Conservation (phyloP, 2,888 invertebrate species). For the Brachyptera risi region DNA sequence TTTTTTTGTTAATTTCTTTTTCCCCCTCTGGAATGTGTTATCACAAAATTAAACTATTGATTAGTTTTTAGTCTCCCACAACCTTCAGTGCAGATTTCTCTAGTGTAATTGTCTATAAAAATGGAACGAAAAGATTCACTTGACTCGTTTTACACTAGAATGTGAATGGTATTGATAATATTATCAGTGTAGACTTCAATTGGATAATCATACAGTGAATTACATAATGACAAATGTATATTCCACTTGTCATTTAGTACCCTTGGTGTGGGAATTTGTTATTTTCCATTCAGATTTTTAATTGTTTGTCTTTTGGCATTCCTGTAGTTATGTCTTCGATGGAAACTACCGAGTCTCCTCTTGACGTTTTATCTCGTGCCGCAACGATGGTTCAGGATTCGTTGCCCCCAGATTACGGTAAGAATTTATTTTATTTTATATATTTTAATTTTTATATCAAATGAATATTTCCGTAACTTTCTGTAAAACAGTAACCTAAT, state of each 20-base stretch:
- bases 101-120: background rate
- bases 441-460: background rate
- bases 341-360: constrained; percentile 75
- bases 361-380: constrained; percentile 82
- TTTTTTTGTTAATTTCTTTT: constrained; percentile 16
- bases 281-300: no score
- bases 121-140: background rate
- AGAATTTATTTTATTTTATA: constrained; percentile 34
- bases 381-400: constrained; percentile 82
- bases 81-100: constrained; percentile 10
- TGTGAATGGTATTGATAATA: no score
- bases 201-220: no score
- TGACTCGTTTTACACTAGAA: background rate
- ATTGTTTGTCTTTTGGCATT: background rate
- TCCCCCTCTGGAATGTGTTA: constrained; percentile 11
- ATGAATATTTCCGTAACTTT: no score
- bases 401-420: constrained; percentile 53
- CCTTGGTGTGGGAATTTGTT: no score
- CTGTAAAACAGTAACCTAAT: no score
- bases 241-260: no score
- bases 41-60: constrained; percentile 13
- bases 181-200: no score
- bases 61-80: no score
- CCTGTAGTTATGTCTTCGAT: constrained; percentile 41
- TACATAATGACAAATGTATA: no score